Evolutionary conservation across 1,140 invertebrate genomes (phyloP), one percentile per base, ranked within the genome.

Genomic region (Ditylenchus dipsaci): DNA sequence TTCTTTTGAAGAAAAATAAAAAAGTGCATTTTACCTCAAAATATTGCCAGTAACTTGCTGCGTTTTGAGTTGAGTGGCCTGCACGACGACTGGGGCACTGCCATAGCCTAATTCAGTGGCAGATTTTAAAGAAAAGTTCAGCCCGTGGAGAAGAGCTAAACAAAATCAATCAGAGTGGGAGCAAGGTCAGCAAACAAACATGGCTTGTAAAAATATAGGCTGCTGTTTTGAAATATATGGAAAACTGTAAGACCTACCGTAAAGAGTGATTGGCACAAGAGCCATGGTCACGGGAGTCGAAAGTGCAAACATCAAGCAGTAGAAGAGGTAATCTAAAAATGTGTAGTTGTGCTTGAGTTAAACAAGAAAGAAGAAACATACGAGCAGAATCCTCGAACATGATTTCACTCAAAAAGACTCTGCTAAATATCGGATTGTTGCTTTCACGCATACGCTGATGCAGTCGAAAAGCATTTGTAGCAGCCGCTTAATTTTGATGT

Each of bases 311-410:
- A 96, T 92, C 58, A 95, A 84, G 13, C 91, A 91, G 84, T 91
- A 98, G 83, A 96, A 88, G 63, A 97, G 86, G 83, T 98, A 97
- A 84, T 98, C 93, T 68, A 92, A 95, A 85, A 97, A 94, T 84
- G 97, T 94, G 53, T 89, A 77, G 70, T 95, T 17, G 15, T 13
- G 11, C n/a, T 45, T 45, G 15, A 19, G 15, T 53, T 53, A 53
- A 17, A 53, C 8, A 17, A 53, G 15, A 19, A 53, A 53, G 3
- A 53, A 19, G 15, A 53, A 19, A 15, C 49, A 3, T 17, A 45
- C 59, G 33, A 38, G 33, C 26, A 11, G 63, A 63, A 45, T 73
- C 71, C 61, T 76, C 75, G 1, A 61, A 19, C 30, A 76, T 42
- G 13, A 78, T 38, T 15, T 75, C 56, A 29, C 63, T 30, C 27